These are phyloP conservation scores for Heliothis virescens DNA, from an alignment of 1,140 invertebrate species.

Conservation along the genomic window DNA sequence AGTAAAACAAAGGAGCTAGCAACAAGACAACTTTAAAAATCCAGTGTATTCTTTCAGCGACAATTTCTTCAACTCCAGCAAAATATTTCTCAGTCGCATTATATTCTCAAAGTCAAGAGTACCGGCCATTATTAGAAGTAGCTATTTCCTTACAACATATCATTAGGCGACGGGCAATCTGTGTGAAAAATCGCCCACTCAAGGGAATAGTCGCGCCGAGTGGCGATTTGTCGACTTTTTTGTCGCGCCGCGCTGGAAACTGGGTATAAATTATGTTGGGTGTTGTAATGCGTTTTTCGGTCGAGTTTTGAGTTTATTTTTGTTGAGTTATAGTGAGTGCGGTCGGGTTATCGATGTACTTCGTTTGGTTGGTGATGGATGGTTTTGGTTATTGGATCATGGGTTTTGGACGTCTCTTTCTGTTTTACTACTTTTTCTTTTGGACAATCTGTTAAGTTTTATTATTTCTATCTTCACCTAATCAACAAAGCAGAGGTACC, in stretches of 20 bases:
- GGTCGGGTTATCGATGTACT: not conserved
- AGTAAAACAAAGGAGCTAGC: not conserved
- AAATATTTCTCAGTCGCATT: conserved; percentile 29
- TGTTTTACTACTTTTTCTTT: no score
- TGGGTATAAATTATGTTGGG: conserved; percentile 51
- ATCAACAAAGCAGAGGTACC: no score
- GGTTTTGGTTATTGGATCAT: not conserved
- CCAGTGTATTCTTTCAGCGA: not conserved
- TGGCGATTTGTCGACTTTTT: conserved; percentile 61
- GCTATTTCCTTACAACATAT: conserved; percentile 53
- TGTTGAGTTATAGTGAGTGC: conserved; percentile 11
- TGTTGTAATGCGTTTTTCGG: conserved; percentile 34
- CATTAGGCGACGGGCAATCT: conserved; percentile 54
- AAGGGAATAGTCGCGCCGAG: conserved; percentile 52
- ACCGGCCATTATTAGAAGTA: conserved; percentile 41
- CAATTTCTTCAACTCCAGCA: not conserved
- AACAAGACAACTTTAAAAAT: not conserved
- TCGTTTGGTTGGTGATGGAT: not conserved
- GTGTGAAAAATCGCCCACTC: conserved; percentile 58
- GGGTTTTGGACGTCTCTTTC: not conserved
- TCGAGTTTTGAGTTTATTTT: conserved; percentile 33
- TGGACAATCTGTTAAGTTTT: no score
- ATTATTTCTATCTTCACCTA: no score
- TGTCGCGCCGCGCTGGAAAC: conserved; percentile 44
- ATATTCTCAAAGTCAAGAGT: conserved; percentile 40